phyloP scores from a whole-genome alignment of 2,113 vertebrate species.

The Poeciliopsis prolifica region DNA sequence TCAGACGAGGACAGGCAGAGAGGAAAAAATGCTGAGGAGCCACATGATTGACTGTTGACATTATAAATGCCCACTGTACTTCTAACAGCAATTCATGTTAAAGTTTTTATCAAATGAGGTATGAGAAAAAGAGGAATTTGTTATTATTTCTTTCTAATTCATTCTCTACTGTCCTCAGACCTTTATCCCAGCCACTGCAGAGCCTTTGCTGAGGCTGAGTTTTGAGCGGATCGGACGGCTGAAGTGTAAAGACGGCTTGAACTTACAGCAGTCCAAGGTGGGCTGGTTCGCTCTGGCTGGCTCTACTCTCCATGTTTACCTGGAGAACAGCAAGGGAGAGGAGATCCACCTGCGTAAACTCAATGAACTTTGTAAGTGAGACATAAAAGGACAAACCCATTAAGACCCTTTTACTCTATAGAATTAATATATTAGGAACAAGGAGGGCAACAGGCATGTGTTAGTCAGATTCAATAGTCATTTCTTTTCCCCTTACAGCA shows the following conservation, averaged over 20 bases:
- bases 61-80: background rate
- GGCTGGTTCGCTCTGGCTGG: conserved; percentile 91
- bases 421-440: too few species aligned
- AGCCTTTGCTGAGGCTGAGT: conserved; percentile 84
- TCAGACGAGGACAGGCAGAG: background rate
- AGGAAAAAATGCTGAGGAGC: background rate
- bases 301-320: conserved; percentile 80
- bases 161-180: conserved; percentile 69
- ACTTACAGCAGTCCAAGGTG: conserved; percentile 84
- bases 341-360: conserved; percentile 92
- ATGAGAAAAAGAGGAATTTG: background rate
- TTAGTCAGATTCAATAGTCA: background rate
- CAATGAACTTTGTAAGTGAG: conserved; percentile 91
- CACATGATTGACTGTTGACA: background rate
- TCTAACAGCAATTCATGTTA: background rate
- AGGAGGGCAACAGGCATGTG: background rate
- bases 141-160: background rate
- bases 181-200: conserved; percentile 81
- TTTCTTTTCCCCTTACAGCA: conserved; percentile 72
- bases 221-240: conserved; percentile 90
- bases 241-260: conserved; percentile 90
- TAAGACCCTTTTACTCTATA: background rate
- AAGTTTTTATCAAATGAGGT: background rate
- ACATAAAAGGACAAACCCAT: background rate
- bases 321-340: conserved; percentile 76